Evolutionary conservation across 2,797 vertebrate genomes (phyloP), one percentile per base, ranked within the genome.

Genomic region (Pipistrellus nathusii): DNA sequence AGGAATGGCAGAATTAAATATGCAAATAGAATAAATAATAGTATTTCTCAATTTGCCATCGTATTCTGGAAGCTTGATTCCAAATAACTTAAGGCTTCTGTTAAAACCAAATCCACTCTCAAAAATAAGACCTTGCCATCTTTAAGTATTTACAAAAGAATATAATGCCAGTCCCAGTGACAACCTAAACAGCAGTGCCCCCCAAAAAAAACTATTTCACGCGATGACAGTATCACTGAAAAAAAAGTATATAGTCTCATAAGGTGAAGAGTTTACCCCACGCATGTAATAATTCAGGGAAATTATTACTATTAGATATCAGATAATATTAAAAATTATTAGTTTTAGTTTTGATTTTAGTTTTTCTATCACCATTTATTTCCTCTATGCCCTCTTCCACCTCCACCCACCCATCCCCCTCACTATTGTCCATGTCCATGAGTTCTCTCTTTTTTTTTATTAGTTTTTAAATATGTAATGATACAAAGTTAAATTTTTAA

Each of bases 41-140:
- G 38, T 72, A 20, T 72, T 82, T 48, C 48, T 30, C 72, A 86
- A 62, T 76, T 82, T 69, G 21, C 38, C 62, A 72, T 32, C 66
- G 46, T 88, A 53, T 30, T 62, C 44, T 90, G 59, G 14, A 83
- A 27, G 5, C 72, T 86, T 71, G 23, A 38, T 69, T 90, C 71
- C 51, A 95, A 68, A 93, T 72, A 69, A 83, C 51, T 85, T 91
- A 83, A 62, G 44, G 57, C 25, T 85, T 93, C 62, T 18, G 46
- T 25, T 25, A 75, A 81, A 83, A 93, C 44, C 35, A 92, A 96
- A 87, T 48, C 32, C 23, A 83, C 12, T 44, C 53, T 84, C 71
- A 75, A 82, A 92, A 72, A 71, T 81, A 77, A 94, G 88, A 72
- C 8, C 17, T 85, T 35, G 27, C 55, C 18, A 59, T 32, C 32